Evolutionary conservation across 1,140 invertebrate genomes (phyloP).

Genomic region (Druon quercuslanigerum): DNA sequence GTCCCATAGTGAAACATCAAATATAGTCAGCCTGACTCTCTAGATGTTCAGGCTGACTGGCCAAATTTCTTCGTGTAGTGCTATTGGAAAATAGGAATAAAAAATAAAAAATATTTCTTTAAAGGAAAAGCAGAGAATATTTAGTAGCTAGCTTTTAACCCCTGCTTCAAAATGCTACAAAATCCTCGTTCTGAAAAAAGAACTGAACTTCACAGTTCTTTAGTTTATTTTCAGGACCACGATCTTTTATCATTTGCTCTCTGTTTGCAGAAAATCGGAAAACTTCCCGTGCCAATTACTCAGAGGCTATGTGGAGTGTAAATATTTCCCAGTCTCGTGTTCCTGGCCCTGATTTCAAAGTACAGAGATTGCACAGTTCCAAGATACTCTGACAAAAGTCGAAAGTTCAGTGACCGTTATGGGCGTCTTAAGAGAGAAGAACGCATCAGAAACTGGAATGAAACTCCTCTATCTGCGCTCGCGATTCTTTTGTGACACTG

Average conservation of each 20-base stretch:
- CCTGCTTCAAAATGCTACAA: no score
- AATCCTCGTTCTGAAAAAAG: no score
- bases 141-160: no score
- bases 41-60: no score
- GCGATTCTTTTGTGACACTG: neutral
- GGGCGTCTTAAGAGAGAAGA: neutral
- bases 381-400: conserved; percentile 20
- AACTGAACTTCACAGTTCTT: no score
- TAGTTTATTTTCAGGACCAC: neutral
- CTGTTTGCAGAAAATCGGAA: conserved; percentile 2
- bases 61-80: no score
- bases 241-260: neutral
- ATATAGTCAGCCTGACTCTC: no score
- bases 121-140: no score
- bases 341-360: conserved; percentile 6
- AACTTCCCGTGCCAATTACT: conserved; percentile 26
- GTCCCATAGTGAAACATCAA: no score
- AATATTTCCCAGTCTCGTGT: conserved; percentile 12
- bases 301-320: conserved; percentile 20
- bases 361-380: conserved; percentile 23
- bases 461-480: neutral
- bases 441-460: conserved; percentile 12
- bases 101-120: no score
- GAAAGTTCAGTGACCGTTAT: conserved; percentile 30
- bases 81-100: no score